Evolutionary conservation across 2,113 vertebrate species (phyloP), one percentile per base, ranked within the genome.

Genomic region (Climacteris rufus): DNA sequence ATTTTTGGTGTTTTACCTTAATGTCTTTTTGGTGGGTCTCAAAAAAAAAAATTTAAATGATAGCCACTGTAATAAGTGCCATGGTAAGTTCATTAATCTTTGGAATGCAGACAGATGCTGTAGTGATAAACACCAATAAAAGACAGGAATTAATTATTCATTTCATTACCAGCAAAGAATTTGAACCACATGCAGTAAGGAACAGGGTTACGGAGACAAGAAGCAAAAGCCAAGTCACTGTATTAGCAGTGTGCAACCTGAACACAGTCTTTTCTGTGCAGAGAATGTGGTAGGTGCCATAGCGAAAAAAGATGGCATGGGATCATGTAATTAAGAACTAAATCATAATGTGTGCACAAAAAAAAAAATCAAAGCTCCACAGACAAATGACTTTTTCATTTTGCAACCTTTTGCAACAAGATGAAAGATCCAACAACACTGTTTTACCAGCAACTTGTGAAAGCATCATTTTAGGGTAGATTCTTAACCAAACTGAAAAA

Each of bases 81-180:
- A 0, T 16, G 7, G 33, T 57, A 91, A 52, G 13, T 54, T 93
- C 84, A 95, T 63, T 89, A 61, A 87, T 84, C 90, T 71, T 68
- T 50, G 30, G 81, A 91, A 93, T 70, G 60, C 50, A 84, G 54
- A 70, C 4, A 86, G 83, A 93, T 89, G 50, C 45, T 81, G 28
- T 1, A 78, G 42, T n/a, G 60, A 63, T 63, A 93, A 81, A 37
- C 56, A 91, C 20, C 69, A 78, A 49, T 28, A 87, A 81, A 80
- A 95, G 37, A 74, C 25, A 57, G 20, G 20, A 70, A 95, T 59
- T 89, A 86, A 89, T 92, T 66, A 84, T 84, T 94, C 31, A 84
- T 87, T 89, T 71, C 31, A 87, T 69, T 74, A 87, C 50, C 33
- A 93, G 59, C 40, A 81, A 87, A 93, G 59, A 91, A 81, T 81